Evolutionary conservation across 2,113 vertebrate species (phyloP), one percentile per base, ranked within the genome.

Genomic region (Synodontis membranacea): DNA sequence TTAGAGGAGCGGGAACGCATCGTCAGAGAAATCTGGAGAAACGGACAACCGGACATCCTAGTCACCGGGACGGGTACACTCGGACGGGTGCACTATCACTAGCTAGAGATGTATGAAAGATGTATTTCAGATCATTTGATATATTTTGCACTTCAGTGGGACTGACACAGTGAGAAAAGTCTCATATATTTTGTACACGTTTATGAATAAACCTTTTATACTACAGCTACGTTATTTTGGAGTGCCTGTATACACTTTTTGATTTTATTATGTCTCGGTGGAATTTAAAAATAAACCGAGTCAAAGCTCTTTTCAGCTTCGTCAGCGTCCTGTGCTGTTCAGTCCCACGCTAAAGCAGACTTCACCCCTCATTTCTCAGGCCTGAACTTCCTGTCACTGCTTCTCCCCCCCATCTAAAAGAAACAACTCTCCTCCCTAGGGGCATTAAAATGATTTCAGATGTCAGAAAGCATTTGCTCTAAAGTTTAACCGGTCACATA

Each of bases 21-120:
- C 90, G 94, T 99, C 87, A 93, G 97, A 31, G 98, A 99, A 92
- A 99, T 99, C 92, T 99, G 98, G 98, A 97, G 98, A 87, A 99
- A 97, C 0, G 98, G 98, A 81, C 98, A 99, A 93, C 98, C 98
- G 0, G 98, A 99, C 92, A 93, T 99, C 83, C 94, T 99, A 89
- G 95, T 93, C 14, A 96, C 94, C 0, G 96, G 94, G 79, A 96
- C 96, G 0, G 96, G 96, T 46, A 98, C 97, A 0, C 94, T 97
- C 17, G 95, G 96, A 64, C 93, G 96, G 0, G 94, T 96, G 64
- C 97, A 97, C 92, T 97, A 97, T 94, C 96, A 96, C 93, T 99
- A 93, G 96, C 60, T n/a, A 19, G 85, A 28, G 31, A 48, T 31
- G 58, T 44, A 12, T 11, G 15, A 44, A 5, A 44, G 23, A 46